Evolutionary conservation across 2,797 vertebrate genomes (phyloP).

Genomic region (Sphenodon punctatus): DNA sequence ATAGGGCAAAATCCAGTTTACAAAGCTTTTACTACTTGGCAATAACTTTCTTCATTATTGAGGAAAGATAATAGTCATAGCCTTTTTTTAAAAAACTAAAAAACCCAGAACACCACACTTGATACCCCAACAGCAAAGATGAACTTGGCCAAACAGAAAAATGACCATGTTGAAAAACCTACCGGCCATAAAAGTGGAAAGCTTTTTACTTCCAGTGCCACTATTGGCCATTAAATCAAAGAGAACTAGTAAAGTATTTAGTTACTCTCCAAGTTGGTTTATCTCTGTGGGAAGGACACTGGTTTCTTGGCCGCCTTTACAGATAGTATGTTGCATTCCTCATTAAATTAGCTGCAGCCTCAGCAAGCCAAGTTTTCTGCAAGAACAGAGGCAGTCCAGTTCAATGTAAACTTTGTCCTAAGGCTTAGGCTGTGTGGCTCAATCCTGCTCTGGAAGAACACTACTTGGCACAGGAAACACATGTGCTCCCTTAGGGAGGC

Average conservation of each 20-base stretch:
- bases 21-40: conserved; percentile 32
- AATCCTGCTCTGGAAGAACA: too few relatives aligned
- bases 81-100: not conserved
- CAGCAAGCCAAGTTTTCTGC: too few relatives aligned
- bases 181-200: not conserved
- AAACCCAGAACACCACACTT: not conserved
- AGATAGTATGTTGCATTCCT: too few relatives aligned
- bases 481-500: too few relatives aligned
- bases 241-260: not conserved
- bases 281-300: not conserved
- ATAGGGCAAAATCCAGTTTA: conserved; percentile 68
- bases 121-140: not conserved
- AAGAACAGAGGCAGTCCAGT: too few relatives aligned
- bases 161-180: not conserved
- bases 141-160: not conserved
- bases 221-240: not conserved
- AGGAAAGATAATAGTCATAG: conserved; percentile 50
- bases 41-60: conserved; percentile 10
- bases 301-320: too few relatives aligned
- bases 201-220: too few relatives aligned
- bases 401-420: too few relatives aligned
- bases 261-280: not conserved
- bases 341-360: too few relatives aligned
- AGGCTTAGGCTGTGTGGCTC: too few relatives aligned
- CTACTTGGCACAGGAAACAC: too few relatives aligned